Conservation (phyloP, 2,888 invertebrate species). For the Polia nebulosa region DNA sequence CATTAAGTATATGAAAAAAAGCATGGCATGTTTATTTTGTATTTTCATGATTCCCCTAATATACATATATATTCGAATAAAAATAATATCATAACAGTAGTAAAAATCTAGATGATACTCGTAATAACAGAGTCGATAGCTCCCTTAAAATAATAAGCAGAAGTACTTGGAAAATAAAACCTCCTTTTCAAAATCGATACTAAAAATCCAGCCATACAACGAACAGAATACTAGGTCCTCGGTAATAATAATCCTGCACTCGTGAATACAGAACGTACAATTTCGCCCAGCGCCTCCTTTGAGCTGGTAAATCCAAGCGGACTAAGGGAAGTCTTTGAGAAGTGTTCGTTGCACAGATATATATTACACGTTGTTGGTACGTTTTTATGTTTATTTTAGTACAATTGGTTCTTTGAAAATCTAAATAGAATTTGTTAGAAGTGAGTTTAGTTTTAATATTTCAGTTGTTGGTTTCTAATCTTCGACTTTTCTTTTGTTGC, state of each 20-base stretch:
- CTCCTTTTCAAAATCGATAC: background rate
- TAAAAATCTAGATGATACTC: too few relatives aligned
- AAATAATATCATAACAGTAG: too few relatives aligned
- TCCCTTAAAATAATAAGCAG: too few relatives aligned
- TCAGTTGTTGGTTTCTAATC: background rate
- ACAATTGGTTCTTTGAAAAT: constrained; percentile 4
- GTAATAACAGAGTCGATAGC: too few relatives aligned
- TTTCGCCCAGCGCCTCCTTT: constrained; percentile 39
- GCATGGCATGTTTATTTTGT: too few relatives aligned
- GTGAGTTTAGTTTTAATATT: background rate
- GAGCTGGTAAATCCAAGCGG: constrained; percentile 37
- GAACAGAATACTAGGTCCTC: constrained; percentile 1
- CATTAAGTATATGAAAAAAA: background rate
- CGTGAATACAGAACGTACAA: constrained; percentile 26
- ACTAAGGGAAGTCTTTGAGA: constrained; percentile 38
- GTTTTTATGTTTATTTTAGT: constrained; percentile 24
- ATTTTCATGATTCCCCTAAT: too few relatives aligned
- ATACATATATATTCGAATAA: too few relatives aligned
- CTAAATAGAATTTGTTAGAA: constrained; percentile 3
- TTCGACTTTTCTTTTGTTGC: background rate
- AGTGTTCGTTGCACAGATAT: constrained; percentile 30
- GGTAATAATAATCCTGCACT: constrained; percentile 33
- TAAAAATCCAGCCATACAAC: constrained; percentile 1
- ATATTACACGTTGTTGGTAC: constrained; percentile 9
- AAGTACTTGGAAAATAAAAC: background rate